Percentiles rank a stretch among this genome's conserved stretches.
Evolutionary conservation across 2,888 invertebrate genomes (phyloP).

Genomic region (Cyclophora punctaria): DNA sequence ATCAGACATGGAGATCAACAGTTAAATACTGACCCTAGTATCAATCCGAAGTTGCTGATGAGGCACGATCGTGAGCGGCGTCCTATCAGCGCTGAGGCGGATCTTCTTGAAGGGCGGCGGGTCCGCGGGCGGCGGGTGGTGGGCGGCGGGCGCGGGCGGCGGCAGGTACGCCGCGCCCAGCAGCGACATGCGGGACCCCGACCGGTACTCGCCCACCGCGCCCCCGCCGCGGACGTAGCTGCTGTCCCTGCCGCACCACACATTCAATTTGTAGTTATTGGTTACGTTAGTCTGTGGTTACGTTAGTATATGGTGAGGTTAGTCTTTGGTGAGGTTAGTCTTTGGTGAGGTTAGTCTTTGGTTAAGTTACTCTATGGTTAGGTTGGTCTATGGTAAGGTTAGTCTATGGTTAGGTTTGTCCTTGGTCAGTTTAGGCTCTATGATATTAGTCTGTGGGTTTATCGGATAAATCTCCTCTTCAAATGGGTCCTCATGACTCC

Average conservation of each 20-base stretch:
- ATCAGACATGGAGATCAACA: not conserved
- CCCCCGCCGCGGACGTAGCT: constrained; percentile 62
- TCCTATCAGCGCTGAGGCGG: constrained; percentile 72
- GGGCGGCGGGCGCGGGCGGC: constrained; percentile 63
- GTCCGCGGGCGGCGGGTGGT: constrained; percentile 64
- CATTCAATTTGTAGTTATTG: too few species aligned
- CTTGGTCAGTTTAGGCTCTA: too few species aligned
- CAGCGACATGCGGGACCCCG: constrained; percentile 76
- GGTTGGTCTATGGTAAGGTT: too few species aligned
- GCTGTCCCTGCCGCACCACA: constrained; percentile 41
- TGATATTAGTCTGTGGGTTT: too few species aligned
- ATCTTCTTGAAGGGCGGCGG: constrained; percentile 81
- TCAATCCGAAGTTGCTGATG: constrained; percentile 80
- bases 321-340: too few species aligned
- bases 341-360: too few species aligned
- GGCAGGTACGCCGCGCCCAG: constrained; percentile 76
- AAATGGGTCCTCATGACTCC: too few species aligned
- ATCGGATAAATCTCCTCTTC: too few species aligned
- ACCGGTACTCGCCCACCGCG: constrained; percentile 59
- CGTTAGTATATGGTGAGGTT: too few species aligned
- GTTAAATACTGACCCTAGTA: constrained; percentile 65
- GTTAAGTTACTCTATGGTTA: too few species aligned
- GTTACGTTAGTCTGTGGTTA: too few species aligned
- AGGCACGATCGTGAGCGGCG: constrained; percentile 48
- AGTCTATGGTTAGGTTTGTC: too few species aligned